Base-by-base conservation (phyloP, 2,888 invertebrate genomes). In the Drymonia ruficornis region DNA sequence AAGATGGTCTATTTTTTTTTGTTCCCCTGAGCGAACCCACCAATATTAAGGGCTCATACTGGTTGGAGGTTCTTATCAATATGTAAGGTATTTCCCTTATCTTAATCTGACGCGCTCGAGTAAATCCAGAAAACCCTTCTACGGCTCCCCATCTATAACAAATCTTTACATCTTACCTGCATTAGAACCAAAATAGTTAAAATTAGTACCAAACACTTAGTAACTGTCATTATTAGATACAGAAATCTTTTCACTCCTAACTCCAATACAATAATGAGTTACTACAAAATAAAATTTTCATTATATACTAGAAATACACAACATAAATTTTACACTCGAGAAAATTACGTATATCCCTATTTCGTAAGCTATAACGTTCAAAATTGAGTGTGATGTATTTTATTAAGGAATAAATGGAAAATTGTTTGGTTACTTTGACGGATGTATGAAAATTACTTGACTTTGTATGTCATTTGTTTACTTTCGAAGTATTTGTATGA, bases 141-240 rank as follows among this genome's bases (percentile, higher is more conserved):
- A n/a, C n/a, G n/a, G n/a, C n/a, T n/a, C n/a, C n/a, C n/a, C n/a
- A n/a, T n/a, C n/a, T n/a, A n/a, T n/a, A n/a, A n/a, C 5, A 36
- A 36, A 36, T n/a, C 0, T 13, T n/a, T 13, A 67, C 66, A 49
- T 67, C 67, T 49, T 40, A 80, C 80, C 69, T 78, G 68, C 2
- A 70, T 13, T 9, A 74, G 28, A 6, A 52, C 52, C 11, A 60
- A 40, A 34, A 54, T 11, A 4, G 54, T 9, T 12, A 56, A 5
- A 15, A 60, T 11, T 7, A 40, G 44, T 28, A n/a, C 16, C 9
- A 69, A 48, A 4, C 73, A 16, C 23, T 28, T 59, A 19, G n/a
- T 38, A 11, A 6, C 23, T 44, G 7, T n/a, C 59, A 56, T 59
- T 38, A 49, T 52, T n/a, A 4, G 11, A 9, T 1, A 9, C 11